A percentile compares a stretch with the other conserved stretches of the same genome.
phyloP scores from a whole-genome alignment of 2,888 invertebrate species.

The Diachrysia chrysitis region DNA sequence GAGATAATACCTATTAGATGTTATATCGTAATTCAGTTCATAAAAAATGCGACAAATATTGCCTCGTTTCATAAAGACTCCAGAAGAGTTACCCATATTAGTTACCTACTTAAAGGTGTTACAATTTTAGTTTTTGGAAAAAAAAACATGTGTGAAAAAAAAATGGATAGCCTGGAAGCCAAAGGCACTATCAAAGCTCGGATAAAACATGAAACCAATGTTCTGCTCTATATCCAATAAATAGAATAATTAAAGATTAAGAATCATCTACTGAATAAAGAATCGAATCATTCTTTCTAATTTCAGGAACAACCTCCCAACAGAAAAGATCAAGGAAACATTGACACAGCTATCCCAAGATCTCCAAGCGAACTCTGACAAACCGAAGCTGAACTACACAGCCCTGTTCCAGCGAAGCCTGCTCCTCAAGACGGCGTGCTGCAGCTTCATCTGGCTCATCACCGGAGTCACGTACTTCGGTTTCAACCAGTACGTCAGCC shows the following conservation, averaged over 20 bases:
- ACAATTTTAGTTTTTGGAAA: too few species aligned
- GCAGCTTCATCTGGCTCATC: slow-evolving; percentile 93
- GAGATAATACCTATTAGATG: not conserved
- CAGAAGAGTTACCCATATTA: too few species aligned
- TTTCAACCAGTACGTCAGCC: slow-evolving; percentile 94
- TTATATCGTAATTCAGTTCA: not conserved
- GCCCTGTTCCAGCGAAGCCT: slow-evolving; percentile 91
- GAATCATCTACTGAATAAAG: too few species aligned
- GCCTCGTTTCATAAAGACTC: too few species aligned
- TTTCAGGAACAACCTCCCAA: slow-evolving; percentile 86
- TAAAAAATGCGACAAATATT: not conserved
- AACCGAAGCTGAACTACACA: slow-evolving; percentile 85
- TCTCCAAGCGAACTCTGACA: slow-evolving; percentile 61
- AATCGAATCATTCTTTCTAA: not conserved
- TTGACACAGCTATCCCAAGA: slow-evolving; percentile 76
- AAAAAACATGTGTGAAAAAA: too few species aligned
- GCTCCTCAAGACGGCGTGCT: slow-evolving; percentile 90
- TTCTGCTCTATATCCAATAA: too few species aligned
- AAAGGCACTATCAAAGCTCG: too few species aligned
- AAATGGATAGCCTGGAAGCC: too few species aligned
- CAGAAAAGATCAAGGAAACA: slow-evolving; percentile 81
- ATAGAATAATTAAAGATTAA: too few species aligned
- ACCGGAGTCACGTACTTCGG: slow-evolving; percentile 96
- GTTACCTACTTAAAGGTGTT: too few species aligned
- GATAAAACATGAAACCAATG: too few species aligned